A percentile compares a stretch with the other conserved stretches of the same genome.
phyloP scores from a whole-genome alignment of 2,113 vertebrate genomes.

The Cinclus mexicanus region DNA sequence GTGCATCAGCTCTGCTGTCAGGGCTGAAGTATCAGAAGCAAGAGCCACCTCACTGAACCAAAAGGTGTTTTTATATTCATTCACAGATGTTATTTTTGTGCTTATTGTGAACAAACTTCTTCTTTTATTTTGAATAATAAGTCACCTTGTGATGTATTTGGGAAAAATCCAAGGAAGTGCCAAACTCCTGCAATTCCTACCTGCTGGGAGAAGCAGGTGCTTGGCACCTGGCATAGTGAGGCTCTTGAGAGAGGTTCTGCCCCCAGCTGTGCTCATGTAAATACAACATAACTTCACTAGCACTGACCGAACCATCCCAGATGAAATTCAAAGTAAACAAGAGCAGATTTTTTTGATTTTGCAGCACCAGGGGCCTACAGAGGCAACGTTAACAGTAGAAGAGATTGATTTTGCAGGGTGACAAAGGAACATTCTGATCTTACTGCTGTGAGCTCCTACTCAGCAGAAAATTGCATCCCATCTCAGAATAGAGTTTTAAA shows the following conservation, averaged over 20 bases:
- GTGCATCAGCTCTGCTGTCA: neutral
- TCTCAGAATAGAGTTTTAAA: slow-evolving; percentile 48
- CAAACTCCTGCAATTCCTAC: neutral
- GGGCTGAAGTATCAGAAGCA: neutral
- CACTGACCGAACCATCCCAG: neutral
- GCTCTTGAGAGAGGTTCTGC: slow-evolving; percentile 13
- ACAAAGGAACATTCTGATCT: slow-evolving; percentile 44
- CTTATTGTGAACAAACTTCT: neutral
- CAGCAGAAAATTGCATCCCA: slow-evolving; percentile 54
- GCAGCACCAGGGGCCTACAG: neutral
- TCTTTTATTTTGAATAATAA: neutral
- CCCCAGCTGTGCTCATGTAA: neutral
- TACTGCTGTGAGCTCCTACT: slow-evolving; percentile 28
- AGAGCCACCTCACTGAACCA: neutral
- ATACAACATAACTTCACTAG: neutral
- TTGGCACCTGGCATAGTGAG: neutral
- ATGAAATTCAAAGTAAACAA: neutral
- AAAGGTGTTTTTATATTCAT: neutral
- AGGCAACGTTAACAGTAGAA: neutral
- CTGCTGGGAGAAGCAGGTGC: neutral
- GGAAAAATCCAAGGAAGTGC: slow-evolving; percentile 6
- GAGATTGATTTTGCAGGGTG: neutral
- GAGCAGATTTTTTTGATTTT: neutral
- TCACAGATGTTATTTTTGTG: neutral
- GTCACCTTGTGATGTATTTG: slow-evolving; percentile 3